Percentiles rank a stretch among this genome's conserved stretches.
Conservation (phyloP, 1,140 invertebrate genomes). For the Drosophila cardini region DNA sequence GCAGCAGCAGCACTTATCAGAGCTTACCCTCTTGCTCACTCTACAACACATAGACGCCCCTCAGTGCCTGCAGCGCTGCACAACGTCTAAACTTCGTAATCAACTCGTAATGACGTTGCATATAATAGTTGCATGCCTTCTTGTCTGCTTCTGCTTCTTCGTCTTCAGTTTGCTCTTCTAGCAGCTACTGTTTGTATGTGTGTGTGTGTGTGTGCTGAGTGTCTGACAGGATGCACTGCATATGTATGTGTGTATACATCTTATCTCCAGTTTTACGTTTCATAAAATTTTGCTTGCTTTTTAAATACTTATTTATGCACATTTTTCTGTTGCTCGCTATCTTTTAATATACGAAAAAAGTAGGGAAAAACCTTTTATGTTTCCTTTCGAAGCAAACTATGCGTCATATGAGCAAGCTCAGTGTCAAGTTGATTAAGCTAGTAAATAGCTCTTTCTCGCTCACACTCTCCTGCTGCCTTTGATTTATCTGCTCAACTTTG, state of each 20-base stretch:
- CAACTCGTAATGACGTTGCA: conserved; percentile 82
- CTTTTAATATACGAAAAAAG: not conserved
- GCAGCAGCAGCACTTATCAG: conserved; percentile 41
- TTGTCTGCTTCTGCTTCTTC: conserved; percentile 33
- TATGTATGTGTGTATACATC: conserved; percentile 19
- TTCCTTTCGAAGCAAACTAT: not conserved
- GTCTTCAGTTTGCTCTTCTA: not conserved
- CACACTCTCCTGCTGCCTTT: conserved; percentile 9
- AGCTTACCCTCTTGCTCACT: conserved; percentile 10
- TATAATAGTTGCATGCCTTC: conserved; percentile 66
- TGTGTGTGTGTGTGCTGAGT: conserved; percentile 25
- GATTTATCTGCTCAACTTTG: conserved; percentile 37
- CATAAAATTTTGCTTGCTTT: conserved; percentile 78
- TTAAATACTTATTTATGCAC: conserved; percentile 51
- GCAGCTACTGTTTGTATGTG: conserved; percentile 27
- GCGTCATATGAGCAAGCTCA: conserved; percentile 1
- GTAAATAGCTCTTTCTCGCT: conserved; percentile 5
- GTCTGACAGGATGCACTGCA: conserved; percentile 45
- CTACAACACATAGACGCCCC: not conserved
- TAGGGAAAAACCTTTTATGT: conserved; percentile 1
- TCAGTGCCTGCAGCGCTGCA: conserved; percentile 37
- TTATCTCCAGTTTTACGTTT: conserved; percentile 83
- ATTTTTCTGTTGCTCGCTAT: conserved; percentile 6
- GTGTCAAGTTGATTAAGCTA: conserved; percentile 2
- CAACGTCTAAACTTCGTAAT: conserved; percentile 78